Conservation (phyloP, 2,113 vertebrate species). For the Mustelus asterias region DNA sequence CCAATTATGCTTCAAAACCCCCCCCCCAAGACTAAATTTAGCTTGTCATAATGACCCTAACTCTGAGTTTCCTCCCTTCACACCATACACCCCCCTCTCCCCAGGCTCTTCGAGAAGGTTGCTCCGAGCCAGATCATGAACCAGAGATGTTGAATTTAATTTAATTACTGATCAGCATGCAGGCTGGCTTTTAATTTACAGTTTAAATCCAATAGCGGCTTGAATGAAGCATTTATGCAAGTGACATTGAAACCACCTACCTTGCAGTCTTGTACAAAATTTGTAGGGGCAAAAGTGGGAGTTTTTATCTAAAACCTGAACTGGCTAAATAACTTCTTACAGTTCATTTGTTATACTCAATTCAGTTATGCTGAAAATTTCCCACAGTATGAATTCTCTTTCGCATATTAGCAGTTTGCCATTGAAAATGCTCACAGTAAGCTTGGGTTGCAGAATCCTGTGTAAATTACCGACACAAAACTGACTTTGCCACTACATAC, state of each 20-base stretch:
- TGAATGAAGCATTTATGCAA: neutral
- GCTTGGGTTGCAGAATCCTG: neutral
- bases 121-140: neutral
- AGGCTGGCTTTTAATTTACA: constrained; percentile 25
- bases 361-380: neutral
- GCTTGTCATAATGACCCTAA: neutral
- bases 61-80: neutral
- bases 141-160: neutral
- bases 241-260: constrained; percentile 21
- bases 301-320: neutral
- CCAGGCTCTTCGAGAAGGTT: neutral
- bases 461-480: neutral
- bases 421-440: neutral
- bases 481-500: neutral
- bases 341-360: neutral
- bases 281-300: neutral
- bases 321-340: neutral
- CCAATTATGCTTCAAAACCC: neutral
- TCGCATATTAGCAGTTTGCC: neutral
- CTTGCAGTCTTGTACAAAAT: neutral
- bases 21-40: neutral
- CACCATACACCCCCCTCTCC: neutral
- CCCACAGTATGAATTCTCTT: neutral
- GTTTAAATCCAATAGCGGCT: neutral
- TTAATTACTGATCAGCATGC: constrained; percentile 25